These are phyloP conservation scores for Drosophila niveifrons DNA, from an alignment of 2,888 invertebrate genomes.

Conservation along the genomic window DNA sequence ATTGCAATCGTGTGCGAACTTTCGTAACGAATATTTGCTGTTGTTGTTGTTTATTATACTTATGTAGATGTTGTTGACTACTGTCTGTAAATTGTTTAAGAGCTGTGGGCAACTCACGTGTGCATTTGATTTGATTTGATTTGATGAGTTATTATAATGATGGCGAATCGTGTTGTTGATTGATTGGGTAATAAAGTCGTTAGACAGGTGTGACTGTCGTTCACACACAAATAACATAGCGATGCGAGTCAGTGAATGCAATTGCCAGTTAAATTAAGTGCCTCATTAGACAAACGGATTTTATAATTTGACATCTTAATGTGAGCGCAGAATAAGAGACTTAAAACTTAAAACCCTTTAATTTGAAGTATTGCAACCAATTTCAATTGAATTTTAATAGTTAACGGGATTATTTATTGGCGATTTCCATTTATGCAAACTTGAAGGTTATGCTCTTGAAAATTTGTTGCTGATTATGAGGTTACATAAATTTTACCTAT, in stretches of 20 bases:
- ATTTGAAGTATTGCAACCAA: too few relatives aligned
- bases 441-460: too few relatives aligned
- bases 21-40: slow-evolving; percentile 17
- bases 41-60: slow-evolving; percentile 9
- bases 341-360: too few relatives aligned
- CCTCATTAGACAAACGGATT: slow-evolving; percentile 45
- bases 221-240: slow-evolving; percentile 10
- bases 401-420: too few relatives aligned
- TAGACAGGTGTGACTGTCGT: slow-evolving; percentile 61
- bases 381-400: too few relatives aligned
- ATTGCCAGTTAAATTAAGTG: slow-evolving; percentile 63
- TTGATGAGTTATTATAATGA: slow-evolving; percentile 59
- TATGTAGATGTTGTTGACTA: slow-evolving; percentile 7
- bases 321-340: neutral
- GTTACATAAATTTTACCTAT: too few relatives aligned
- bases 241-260: slow-evolving; percentile 34
- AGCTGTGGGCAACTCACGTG: slow-evolving; percentile 42
- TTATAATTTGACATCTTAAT: slow-evolving; percentile 4
- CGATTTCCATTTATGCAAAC: too few relatives aligned
- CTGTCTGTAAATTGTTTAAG: slow-evolving; percentile 20
- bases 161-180: slow-evolving; percentile 69
- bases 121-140: slow-evolving; percentile 46
- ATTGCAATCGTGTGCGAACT: slow-evolving; percentile 33
- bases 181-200: slow-evolving; percentile 73
- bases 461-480: too few relatives aligned